Base-by-base conservation (phyloP, 2,797 vertebrate species). In the Salarias fasciatus region DNA sequence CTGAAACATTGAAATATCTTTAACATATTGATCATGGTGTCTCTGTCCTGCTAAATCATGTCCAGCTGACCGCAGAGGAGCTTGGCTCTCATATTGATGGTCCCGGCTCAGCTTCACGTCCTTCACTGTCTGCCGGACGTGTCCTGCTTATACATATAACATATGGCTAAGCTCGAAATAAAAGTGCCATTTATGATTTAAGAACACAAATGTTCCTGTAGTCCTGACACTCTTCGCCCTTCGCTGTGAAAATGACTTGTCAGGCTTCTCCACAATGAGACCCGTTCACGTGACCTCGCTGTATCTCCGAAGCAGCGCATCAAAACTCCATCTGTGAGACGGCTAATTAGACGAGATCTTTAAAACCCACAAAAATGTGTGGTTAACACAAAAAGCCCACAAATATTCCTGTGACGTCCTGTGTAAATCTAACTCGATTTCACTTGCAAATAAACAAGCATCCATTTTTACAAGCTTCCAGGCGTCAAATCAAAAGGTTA, bases 81-180 rank as follows among this genome's bases (percentile, higher is more conserved):
- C 24, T 2, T 24, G 18, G 18, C 18, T 24, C 18, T 24, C 18
- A 24, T 24, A 24, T 24, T 82, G 58, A 84, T 79, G 66, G 74
- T 43, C 56, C 73, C 70, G 73, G 67, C 82, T 72, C 75, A 36
- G 46, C 75, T 51, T 29, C 1, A 62, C 80, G 85, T 86, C 86
- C 86, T 87, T 90, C 88, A 87, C 82, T 78, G 56, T 86, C 84
- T 79, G 74, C 45, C 82, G 63, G 62, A 66, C 6, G 13, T 67
- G 81, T 67, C 82, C 70, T 72, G 76, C 33, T 73, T 84, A 40
- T 86, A 74, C 79, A 86, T 69, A 83, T 58, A 79, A 52, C 64
- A 82, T 72, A 65, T 51, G 61, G 51, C 42, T 59, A 75, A 41
- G 53, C 83, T 86, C 80, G 82, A 11, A 86, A 84, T 86, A 79